These are phyloP conservation scores for Circaetus cinerascens DNA, from an alignment of 2,113 vertebrate genomes.

Conservation along the genomic window DNA sequence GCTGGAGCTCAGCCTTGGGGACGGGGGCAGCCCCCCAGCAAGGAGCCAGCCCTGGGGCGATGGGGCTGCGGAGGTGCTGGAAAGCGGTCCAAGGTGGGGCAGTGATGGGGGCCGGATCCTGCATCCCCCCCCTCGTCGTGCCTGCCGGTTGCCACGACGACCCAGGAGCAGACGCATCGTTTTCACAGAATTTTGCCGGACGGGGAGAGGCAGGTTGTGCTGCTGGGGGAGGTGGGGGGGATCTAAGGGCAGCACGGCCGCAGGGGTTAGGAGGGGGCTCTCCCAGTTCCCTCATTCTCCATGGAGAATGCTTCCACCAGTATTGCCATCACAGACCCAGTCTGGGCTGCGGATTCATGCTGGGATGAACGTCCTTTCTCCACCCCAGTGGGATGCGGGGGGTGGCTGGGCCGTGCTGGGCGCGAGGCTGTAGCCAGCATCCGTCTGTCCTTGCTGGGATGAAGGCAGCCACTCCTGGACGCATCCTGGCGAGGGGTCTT, in stretches of 20 bases:
- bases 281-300: background rate
- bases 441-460: accelerated
- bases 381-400: background rate
- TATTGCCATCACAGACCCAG: background rate
- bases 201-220: background rate
- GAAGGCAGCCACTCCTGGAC: background rate
- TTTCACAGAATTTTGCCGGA: background rate
- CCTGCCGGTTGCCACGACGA: conserved; percentile 34
- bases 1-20: background rate
- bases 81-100: background rate
- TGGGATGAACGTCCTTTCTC: background rate
- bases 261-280: background rate
- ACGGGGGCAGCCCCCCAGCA: background rate
- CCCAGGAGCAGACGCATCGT: background rate
- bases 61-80: accelerated
- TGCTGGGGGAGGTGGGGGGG: background rate
- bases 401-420: background rate
- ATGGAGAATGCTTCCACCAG: background rate
- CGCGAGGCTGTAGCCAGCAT: accelerated
- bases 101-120: background rate
- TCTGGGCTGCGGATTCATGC: background rate
- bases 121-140: background rate
- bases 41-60: background rate
- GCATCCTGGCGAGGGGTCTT: background rate
- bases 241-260: background rate